These are phyloP conservation scores for Diachasma alloeum DNA, from an alignment of 1,140 invertebrate genomes.

Conservation along the genomic window DNA sequence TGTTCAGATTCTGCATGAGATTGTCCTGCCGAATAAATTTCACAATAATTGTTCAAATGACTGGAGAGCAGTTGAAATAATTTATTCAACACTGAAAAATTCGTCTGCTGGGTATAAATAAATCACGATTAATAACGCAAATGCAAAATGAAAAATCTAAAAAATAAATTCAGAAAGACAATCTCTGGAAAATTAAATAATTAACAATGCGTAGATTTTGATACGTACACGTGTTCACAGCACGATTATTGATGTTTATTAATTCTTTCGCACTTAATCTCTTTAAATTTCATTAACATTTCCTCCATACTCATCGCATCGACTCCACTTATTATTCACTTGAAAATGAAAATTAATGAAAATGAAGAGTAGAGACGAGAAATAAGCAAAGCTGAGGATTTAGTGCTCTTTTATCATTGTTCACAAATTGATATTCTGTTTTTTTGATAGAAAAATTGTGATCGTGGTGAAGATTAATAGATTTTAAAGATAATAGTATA, in stretches of 20 bases:
- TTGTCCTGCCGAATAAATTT: conserved; percentile 45
- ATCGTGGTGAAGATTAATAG: not conserved
- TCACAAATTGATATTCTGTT: not conserved
- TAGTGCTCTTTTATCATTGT: not conserved
- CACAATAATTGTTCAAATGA: not conserved
- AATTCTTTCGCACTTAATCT: conserved; percentile 26
- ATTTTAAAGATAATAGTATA: not conserved
- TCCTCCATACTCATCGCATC: not conserved
- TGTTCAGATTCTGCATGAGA: conserved; percentile 54
- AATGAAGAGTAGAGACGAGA: not conserved
- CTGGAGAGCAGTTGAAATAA: not conserved
- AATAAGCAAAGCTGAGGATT: not conserved
- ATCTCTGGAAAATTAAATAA: conserved; percentile 50
- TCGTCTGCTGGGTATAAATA: too few relatives aligned
- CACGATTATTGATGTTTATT: conserved; percentile 41
- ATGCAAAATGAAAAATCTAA: not conserved
- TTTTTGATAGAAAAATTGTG: not conserved
- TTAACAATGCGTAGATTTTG: conserved; percentile 60
- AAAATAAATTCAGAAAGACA: conserved; percentile 47
- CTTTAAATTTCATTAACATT: conserved; percentile 19
- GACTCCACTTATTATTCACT: not conserved
- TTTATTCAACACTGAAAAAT: too few relatives aligned
- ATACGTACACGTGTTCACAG: conserved; percentile 62
- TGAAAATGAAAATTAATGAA: conserved; percentile 1
- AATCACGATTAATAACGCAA: too few relatives aligned